These are phyloP conservation scores for Coregonus suidteri DNA, from an alignment of 2,797 vertebrate species.

Conservation along the genomic window DNA sequence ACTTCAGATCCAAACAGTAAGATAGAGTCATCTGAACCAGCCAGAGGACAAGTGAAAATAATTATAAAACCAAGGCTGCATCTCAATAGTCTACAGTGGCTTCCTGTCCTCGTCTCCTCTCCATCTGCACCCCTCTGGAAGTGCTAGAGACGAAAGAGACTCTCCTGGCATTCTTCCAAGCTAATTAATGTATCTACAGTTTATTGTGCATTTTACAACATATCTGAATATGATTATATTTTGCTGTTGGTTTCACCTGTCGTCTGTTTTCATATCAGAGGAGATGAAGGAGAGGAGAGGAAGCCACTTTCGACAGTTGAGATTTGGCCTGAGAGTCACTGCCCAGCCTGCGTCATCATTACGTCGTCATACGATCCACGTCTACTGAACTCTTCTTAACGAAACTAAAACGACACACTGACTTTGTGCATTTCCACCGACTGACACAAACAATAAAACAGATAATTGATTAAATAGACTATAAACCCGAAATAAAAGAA, in stretches of 20 bases:
- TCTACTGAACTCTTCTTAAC: not conserved
- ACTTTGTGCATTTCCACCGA: not conserved
- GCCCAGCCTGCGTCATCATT: not conserved
- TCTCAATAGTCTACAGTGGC: not conserved
- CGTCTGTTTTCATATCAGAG: not conserved
- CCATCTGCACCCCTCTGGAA: not conserved
- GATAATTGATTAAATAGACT: not conserved
- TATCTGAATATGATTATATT: not conserved
- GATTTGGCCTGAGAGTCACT: not conserved
- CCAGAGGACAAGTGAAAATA: conserved; percentile 81
- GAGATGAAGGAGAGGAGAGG: not conserved
- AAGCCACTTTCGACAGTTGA: not conserved
- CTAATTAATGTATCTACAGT: not conserved
- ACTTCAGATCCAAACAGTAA: conserved; percentile 45
- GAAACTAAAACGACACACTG: not conserved
- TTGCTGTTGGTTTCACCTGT: not conserved
- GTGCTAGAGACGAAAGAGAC: too few relatives aligned
- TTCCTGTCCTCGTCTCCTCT: not conserved
- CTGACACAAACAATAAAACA: not conserved
- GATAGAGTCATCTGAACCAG: conserved; percentile 83
- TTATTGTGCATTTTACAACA: not conserved
- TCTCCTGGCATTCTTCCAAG: too few relatives aligned
- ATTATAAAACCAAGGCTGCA: conserved; percentile 38
- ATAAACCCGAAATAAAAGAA: not conserved
- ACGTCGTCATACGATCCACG: not conserved